Percentiles rank a stretch among this genome's conserved stretches.
These are phyloP conservation scores for Tiaroga cobitis DNA, from an alignment of 2,797 vertebrate genomes.

Conservation along the genomic window DNA sequence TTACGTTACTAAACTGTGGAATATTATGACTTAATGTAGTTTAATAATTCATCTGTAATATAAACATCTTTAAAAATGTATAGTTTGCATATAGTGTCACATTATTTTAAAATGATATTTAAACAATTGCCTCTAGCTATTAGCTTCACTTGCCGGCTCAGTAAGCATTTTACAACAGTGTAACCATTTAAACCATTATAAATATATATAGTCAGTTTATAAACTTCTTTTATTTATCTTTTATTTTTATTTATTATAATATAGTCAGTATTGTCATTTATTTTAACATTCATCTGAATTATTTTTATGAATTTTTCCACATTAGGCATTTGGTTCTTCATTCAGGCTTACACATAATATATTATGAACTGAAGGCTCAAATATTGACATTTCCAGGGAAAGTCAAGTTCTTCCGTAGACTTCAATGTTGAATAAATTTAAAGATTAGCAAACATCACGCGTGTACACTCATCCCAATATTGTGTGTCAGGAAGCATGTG, in stretches of 20 bases:
- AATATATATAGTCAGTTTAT: background rate
- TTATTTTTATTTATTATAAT: background rate
- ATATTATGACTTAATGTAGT: slow-evolving; percentile 58
- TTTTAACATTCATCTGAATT: background rate
- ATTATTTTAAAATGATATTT: slow-evolving; percentile 10
- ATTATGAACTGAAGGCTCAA: background rate
- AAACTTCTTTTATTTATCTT: background rate
- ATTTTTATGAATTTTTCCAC: background rate
- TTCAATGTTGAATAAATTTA: background rate
- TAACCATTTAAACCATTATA: background rate
- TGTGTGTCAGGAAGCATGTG: background rate
- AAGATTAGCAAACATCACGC: background rate
- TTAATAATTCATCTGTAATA: slow-evolving; percentile 49
- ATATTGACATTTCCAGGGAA: slow-evolving; percentile 1
- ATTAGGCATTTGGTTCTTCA: background rate
- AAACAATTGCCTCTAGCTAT: slow-evolving; percentile 8
- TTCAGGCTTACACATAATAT: background rate
- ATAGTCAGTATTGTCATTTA: background rate
- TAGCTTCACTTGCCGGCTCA: background rate
- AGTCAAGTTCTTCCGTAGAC: background rate
- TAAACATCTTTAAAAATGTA: slow-evolving; percentile 30
- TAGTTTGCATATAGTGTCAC: slow-evolving; percentile 2
- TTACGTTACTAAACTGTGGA: background rate
- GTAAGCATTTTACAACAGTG: background rate
- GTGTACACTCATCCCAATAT: background rate